Base-by-base conservation (phyloP, 1,140 invertebrate genomes). In the Colletes gigas region DNA sequence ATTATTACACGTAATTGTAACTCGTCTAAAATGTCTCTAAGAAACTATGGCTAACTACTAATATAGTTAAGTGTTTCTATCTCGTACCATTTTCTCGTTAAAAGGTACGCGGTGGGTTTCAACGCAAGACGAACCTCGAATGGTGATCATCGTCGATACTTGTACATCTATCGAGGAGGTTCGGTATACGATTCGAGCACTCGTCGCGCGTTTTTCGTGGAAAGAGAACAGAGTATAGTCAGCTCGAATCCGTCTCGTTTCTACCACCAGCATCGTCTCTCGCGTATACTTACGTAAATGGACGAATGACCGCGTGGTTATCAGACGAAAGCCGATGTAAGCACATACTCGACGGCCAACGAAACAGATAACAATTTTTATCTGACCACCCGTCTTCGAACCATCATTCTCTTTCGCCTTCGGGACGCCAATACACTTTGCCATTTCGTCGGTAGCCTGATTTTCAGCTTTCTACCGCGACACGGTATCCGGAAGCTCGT, bases 201-300 rank as follows among this genome's bases (percentile, higher is more conserved):
- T 65, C 41, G 8, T 19, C 5, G 5, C 14, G n/a, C n/a, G 47
- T 19, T 17, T n/a, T 8, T 54, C 12, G n/a, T 66, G n/a, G n/a
- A 76, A 44, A 5, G 6, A 21, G 21, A 39, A 39, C 5, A n/a
- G 7, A 55, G 15, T n/a, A 8, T 15, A 63, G 47, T 63, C 15
- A 47, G 39, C 17, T 10, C 14, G 15, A 4, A 60, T 6, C 0
- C 7, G 4, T 65, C 50, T 54, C 39, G 5, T 52, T 44, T 63
- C 1, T 17, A 55, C 59, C 50, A 57, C 19, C 47, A 17, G 41
- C 62, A 19, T 57, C 17, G 52, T 17, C 52, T 50, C n/a, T 17
- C n/a, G 30, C 57, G 54, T 82, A 70, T 80, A 68, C 77, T 80
- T 83, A 83, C 52, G 81, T 80, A 83, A 83, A 83, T 83, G 80